Evolutionary conservation across 2,113 vertebrate species (phyloP), one percentile per base, ranked within the genome.

Genomic region (Ciconia stormi): DNA sequence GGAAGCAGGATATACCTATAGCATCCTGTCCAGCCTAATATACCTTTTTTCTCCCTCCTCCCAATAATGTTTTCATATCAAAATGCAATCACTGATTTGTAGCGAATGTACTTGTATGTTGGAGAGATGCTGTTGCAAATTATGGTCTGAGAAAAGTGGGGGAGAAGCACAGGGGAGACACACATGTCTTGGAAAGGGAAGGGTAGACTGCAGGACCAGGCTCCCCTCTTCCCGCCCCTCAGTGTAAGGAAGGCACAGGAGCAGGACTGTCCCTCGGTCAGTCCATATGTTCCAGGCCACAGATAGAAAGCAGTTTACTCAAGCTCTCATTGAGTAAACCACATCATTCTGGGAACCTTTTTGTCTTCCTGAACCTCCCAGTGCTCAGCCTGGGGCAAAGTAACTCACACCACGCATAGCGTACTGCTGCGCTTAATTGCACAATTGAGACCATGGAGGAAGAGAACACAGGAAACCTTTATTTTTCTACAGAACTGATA

Each of bases 401-500:
- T 86, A 92, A 70, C 90, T 86, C 92, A 52, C 83, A 91, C 29
- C 55, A 84, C 0, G 0, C 25, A 71, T 7, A 56, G 56, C 0
- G 0, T 5, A 81, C 61, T 7, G 29, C 84, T 67, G 30, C 0
- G 0, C 83, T 96, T 81, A 87, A 78, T 92, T 5, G 14, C 69
- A 72, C 87, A 73, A 34, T 78, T 76, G 91, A 92, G 61, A 71
- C 77, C 80, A 59, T 81, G 77, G 91, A 96, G 63, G 80, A 82
- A 72, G 70, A 91, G 80, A 97, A 97, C 85, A 97, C 74, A 95
- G 93, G 83, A 95, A 94, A 92, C 89, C 93, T 96, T 97, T 98
- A 90, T 97, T 95, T 97, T 98, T 96, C 91, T 90, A 77, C 84
- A 94, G 90, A 93, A 95, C 59, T 96, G 96, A 96, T 97, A 95